Conservation (phyloP, 2,797 vertebrate species). For the Sebastes trivittatus region DNA sequence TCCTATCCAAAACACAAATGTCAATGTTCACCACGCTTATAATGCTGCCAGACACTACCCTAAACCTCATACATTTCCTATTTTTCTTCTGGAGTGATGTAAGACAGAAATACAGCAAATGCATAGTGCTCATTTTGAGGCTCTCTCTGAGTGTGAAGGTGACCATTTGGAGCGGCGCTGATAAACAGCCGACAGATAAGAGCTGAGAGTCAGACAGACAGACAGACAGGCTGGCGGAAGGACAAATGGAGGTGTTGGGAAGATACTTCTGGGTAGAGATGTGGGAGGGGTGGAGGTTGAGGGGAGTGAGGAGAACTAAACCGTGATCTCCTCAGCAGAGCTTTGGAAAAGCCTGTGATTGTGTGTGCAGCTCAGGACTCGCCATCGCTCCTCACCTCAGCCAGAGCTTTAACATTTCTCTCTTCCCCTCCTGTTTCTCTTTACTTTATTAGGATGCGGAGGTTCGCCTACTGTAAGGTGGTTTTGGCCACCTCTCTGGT, state of each 20-base stretch:
- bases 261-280: conserved; percentile 5
- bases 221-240: neutral
- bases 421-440: conserved; percentile 42
- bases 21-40: neutral
- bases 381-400: conserved; percentile 3
- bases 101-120: neutral
- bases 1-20: neutral
- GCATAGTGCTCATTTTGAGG: neutral
- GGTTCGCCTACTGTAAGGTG: conserved; percentile 94
- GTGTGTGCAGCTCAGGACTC: conserved; percentile 14
- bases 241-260: conserved; percentile 27
- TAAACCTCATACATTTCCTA: neutral
- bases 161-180: conserved; percentile 38
- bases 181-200: conserved; percentile 55
- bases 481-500: conserved; percentile 98
- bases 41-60: neutral
- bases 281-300: conserved; percentile 4
- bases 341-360: conserved; percentile 35
- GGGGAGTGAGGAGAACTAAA: conserved; percentile 5
- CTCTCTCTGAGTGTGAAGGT: conserved; percentile 31
- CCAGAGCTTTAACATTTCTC: neutral
- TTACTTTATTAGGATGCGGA: conserved; percentile 84
- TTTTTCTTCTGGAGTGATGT: neutral
- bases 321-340: neutral
- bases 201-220: conserved; percentile 10